Base-by-base conservation (phyloP, 2,888 invertebrate genomes). In the Epistrophe grossulariae region DNA sequence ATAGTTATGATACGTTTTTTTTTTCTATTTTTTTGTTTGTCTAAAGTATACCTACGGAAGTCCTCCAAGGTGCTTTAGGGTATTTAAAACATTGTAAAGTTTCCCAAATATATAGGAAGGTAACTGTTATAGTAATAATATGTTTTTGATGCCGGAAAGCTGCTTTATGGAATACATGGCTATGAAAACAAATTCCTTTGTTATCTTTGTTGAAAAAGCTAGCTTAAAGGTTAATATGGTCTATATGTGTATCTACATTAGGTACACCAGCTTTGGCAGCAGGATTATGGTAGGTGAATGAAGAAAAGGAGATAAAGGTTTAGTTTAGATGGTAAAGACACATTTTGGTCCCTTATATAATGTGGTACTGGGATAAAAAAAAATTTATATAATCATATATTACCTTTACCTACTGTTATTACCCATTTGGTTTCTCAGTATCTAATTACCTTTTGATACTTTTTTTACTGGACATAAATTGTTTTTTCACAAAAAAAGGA, bases 151-250 rank as follows among this genome's bases (percentile, higher is more conserved):
- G 52, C 28, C 24, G 70, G 55, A 43, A 70, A 70, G 40, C 24
- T 55, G 70, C 13, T 40, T 35, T 55, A n/a, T 50, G 15, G 52
- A n/a, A 40, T 50, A 55, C 19, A 40, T 40, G 40, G 28, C 48
- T 55, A 55, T 70, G 40, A 70, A 70, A 70, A 40, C 40, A 70
- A 70, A 70, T 70, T 48, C 70, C 10, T 52, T 52, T 70, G 68
- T 40, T 70, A 52, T 52, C 68, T 70, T 55, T 70, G 52, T 43
- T 70, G 68, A 52, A 70, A 70, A 55, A 70, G 68, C 52, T 40
- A 52, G 55, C 70, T 70, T 70, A 8, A 24, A 70, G 55, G 55
- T 70, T 40, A n/a, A 55, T 70, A 66, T 60, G 40, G 19, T 7
- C 5, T 38, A 35, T 60, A 38, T 3, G 4, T 31, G 31, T 1